Evolutionary conservation across 1,140 invertebrate species (phyloP).

Genomic region (Galendromus occidentalis): DNA sequence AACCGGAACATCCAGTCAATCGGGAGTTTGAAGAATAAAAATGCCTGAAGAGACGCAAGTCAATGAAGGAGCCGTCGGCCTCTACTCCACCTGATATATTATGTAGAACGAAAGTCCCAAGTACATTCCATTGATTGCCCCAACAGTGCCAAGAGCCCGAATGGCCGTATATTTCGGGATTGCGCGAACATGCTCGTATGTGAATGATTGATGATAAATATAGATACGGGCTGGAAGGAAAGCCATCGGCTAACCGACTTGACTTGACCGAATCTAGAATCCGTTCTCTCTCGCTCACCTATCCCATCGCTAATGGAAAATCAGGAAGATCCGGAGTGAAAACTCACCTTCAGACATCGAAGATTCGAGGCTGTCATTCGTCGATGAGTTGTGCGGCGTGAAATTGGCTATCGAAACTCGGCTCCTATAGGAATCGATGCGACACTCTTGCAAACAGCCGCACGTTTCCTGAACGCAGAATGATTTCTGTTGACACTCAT

Average conservation of each 20-base stretch:
- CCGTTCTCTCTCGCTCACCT: too few relatives aligned
- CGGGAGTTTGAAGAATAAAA: too few relatives aligned
- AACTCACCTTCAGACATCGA: too few relatives aligned
- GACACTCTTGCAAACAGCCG: conserved; percentile 6
- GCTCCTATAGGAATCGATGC: not conserved
- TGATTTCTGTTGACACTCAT: too few relatives aligned
- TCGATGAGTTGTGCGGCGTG: not conserved
- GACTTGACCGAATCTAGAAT: too few relatives aligned
- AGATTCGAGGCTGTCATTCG: too few relatives aligned
- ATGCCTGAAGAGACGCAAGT: too few relatives aligned
- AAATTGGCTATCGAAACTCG: not conserved
- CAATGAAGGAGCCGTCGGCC: too few relatives aligned
- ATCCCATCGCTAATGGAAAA: too few relatives aligned
- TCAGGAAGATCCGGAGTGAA: too few relatives aligned
- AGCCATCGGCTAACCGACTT: too few relatives aligned
- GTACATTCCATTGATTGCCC: conserved; percentile 1
- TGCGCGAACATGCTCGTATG: conserved; percentile 1
- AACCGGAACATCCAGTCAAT: too few relatives aligned
- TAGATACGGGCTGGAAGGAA: not conserved
- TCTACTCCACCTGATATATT: not conserved
- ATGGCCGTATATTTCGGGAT: not conserved
- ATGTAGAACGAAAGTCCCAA: not conserved
- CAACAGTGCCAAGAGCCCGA: not conserved
- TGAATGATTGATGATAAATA: not conserved
- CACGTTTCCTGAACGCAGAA: not conserved